Percentiles rank a stretch among this genome's conserved stretches.
Evolutionary conservation across 1,140 invertebrate genomes (phyloP).

Genomic region (Pteromalus puparum): DNA sequence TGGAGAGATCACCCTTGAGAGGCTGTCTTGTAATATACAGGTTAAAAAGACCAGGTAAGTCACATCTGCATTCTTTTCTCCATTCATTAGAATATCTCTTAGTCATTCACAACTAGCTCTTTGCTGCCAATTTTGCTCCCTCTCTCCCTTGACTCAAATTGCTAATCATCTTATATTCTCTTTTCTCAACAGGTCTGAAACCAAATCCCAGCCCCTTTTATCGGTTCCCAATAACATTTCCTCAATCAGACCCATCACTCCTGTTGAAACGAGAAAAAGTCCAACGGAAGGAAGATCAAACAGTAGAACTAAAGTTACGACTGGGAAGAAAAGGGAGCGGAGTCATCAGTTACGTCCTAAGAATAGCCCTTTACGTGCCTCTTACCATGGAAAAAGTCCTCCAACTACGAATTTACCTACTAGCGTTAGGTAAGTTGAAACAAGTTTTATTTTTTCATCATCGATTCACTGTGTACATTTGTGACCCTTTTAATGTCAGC

Average conservation of each 20-base stretch:
- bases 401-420: constrained; percentile 55
- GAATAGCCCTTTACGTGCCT: constrained; percentile 75
- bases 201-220: constrained; percentile 57
- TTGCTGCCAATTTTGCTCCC: not conserved
- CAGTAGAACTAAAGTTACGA: constrained; percentile 80
- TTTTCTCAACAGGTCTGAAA: constrained; percentile 60
- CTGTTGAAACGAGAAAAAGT: constrained; percentile 70
- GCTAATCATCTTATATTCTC: constrained; percentile 7
- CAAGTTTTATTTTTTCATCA: not conserved
- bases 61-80: not conserved
- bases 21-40: constrained; percentile 92
- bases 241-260: constrained; percentile 70
- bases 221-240: constrained; percentile 57
- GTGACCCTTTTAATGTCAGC: not conserved
- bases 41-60: constrained; percentile 94
- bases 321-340: constrained; percentile 76
- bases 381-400: constrained; percentile 74
- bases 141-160: not conserved
- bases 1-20: constrained; percentile 94
- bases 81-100: constrained; percentile 8
- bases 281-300: constrained; percentile 78
- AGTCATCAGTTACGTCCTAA: constrained; percentile 72
- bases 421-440: constrained; percentile 37
- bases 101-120: not conserved
- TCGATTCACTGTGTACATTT: not conserved